Base-by-base conservation (phyloP, 2,113 vertebrate genomes). In the Solea solea region DNA sequence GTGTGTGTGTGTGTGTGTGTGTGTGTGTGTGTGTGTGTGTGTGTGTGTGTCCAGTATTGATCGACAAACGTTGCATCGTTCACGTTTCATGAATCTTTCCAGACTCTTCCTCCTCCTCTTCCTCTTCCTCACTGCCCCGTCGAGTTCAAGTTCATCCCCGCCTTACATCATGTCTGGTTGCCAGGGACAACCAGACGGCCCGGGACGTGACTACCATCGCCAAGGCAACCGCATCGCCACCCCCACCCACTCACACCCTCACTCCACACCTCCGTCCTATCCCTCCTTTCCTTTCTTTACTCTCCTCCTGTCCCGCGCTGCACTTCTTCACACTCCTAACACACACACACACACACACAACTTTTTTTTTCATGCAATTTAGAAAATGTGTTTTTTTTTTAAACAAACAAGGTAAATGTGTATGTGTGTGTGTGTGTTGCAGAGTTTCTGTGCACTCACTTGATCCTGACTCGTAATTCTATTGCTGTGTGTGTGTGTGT, bases 91-190 rank as follows among this genome's bases (percentile, higher is more conserved):
- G 51, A 65, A 68, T 76, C 67, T 62, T 69, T 58, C 62, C 34
- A 34, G 34, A 3, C 34, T 34, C 34, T 34, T 34, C 25, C 61
- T 27, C 78, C 79, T 94, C 94, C 94, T 76, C 72, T 61, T 49
- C 83, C 73, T 94, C 94, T 95, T 76, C 72, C 85, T 89, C 88
- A 85, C 94, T 95, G 62, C 63, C 78, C 94, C 93, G 94, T 93
- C 94, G 94, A 97, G 96, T 99, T 98, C 95, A 97, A 97, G 95
- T 98, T 97, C 96, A 96, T 95, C 93, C 93, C 91, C 90, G 92
- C 94, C 95, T 97, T 96, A 97, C 96, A 97, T 96, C 96, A 97
- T 96, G 97, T 98, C 96, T 97, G 93, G 97, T 98, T 97, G 96
- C 95, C 92, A 89, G 3, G 83, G 95, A 95, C 96, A 94, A 98